phyloP scores from a whole-genome alignment of 2,797 vertebrate genomes.

The Peromyscus eremicus region DNA sequence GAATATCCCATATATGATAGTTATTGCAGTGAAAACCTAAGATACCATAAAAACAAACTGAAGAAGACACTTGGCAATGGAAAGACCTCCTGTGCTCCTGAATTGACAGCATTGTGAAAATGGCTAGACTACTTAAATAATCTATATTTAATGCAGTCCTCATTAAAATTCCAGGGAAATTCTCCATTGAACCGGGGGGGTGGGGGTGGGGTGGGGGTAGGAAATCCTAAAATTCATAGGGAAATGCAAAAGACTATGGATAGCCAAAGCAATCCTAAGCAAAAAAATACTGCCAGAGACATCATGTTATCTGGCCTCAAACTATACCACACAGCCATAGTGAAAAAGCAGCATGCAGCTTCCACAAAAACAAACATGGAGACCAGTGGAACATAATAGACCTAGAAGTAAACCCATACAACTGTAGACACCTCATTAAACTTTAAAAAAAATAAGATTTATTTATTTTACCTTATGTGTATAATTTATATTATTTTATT shows the following conservation, averaged over 20 bases:
- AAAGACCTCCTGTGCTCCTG: not conserved
- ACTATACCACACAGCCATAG: too few relatives aligned
- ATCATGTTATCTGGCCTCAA: not conserved
- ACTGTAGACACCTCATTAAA: not conserved
- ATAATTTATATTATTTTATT: not conserved
- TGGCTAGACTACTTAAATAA: not conserved
- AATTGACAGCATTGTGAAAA: not conserved
- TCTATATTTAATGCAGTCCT: not conserved
- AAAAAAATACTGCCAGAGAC: not conserved
- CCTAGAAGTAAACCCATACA: too few relatives aligned
- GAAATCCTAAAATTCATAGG: not conserved
- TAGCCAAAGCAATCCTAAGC: not conserved
- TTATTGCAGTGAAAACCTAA: not conserved
- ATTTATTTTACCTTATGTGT: not conserved
- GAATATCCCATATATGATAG: not conserved
- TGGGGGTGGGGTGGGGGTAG: accelerated
- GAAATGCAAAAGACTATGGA: not conserved
- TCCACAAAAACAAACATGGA: not conserved
- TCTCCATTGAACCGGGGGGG: not conserved
- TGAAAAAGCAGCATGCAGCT: not conserved
- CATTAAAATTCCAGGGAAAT: not conserved
- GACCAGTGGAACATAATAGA: not conserved
- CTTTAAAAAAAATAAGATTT: not conserved
- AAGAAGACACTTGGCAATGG: not conserved
- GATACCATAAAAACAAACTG: not conserved